A percentile compares a stretch with the other conserved stretches of the same genome.
These are phyloP conservation scores for Ornithoptera priamus DNA, from an alignment of 2,888 invertebrate genomes.

Conservation along the genomic window DNA sequence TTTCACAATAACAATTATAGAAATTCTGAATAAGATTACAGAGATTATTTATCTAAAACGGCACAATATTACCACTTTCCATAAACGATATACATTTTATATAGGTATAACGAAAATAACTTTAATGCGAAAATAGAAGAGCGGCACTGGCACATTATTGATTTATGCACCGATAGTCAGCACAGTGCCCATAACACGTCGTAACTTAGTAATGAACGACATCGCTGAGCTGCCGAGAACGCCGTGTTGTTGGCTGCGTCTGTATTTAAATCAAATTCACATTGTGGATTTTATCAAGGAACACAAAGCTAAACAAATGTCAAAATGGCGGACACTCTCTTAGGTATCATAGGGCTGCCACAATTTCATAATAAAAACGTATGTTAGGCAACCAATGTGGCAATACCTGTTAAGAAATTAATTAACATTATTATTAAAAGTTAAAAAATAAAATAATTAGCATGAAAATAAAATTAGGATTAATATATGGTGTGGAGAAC, in stretches of 20 bases:
- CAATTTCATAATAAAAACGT: background rate
- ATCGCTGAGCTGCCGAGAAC: conserved; percentile 40
- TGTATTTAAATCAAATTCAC: conserved; percentile 53
- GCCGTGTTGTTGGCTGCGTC: conserved; percentile 47
- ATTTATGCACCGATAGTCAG: conserved; percentile 61
- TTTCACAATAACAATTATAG: conserved; percentile 49
- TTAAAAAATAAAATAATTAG: too few species aligned
- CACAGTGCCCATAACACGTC: conserved; percentile 43
- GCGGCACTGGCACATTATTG: conserved; percentile 72
- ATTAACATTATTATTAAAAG: too few species aligned
- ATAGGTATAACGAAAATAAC: conserved; percentile 41
- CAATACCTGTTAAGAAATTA: too few species aligned
- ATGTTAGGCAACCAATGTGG: background rate
- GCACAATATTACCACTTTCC: conserved; percentile 18
- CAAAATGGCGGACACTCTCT: conserved; percentile 76
- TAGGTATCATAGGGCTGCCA: background rate
- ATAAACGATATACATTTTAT: conserved; percentile 16
- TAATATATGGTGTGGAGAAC: too few species aligned
- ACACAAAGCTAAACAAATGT: conserved; percentile 81
- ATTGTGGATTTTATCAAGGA: conserved; percentile 58
- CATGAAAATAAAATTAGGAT: too few species aligned
- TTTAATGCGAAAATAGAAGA: conserved; percentile 65
- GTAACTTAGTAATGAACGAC: conserved; percentile 41
- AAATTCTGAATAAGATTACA: conserved; percentile 34
- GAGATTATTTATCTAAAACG: conserved; percentile 30